phyloP scores from a whole-genome alignment of 2,113 vertebrate species.

The Falco punctatus region DNA sequence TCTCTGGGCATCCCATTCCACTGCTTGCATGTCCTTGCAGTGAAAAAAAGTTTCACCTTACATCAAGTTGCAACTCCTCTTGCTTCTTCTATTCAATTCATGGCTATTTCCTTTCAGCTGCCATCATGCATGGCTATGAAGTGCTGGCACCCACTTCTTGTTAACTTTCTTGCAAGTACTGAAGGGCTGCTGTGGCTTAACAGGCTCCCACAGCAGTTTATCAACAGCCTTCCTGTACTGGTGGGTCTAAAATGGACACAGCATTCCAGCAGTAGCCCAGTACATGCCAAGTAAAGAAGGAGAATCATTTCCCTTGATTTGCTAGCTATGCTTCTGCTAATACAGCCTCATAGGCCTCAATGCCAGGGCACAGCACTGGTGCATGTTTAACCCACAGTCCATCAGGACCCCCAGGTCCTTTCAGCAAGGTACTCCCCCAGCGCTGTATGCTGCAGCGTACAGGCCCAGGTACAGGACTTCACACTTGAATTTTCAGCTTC shows the following conservation, averaged over 20 bases:
- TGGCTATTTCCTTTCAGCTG: neutral
- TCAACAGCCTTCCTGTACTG: neutral
- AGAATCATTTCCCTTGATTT: neutral
- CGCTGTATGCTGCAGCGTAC: neutral
- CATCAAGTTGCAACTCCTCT: neutral
- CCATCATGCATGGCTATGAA: neutral
- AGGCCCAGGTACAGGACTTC: neutral
- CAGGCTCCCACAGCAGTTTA: neutral
- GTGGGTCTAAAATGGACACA: neutral
- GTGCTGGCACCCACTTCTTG: neutral
- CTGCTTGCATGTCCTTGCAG: neutral
- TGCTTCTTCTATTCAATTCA: neutral
- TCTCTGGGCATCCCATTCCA: neutral
- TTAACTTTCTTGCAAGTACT: neutral
- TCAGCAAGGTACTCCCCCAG: neutral
- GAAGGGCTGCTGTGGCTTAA: neutral
- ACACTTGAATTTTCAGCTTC: neutral
- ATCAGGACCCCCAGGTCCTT: neutral
- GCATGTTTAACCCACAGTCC: neutral
- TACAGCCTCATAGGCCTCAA: neutral
- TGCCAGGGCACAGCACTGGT: neutral
- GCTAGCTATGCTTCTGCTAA: neutral
- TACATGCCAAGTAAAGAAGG: neutral
- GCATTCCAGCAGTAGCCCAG: neutral
- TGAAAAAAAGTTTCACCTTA: neutral